These are phyloP conservation scores for Neomonachus schauinslandi DNA, from an alignment of 2,113 vertebrate genomes.

Conservation along the genomic window DNA sequence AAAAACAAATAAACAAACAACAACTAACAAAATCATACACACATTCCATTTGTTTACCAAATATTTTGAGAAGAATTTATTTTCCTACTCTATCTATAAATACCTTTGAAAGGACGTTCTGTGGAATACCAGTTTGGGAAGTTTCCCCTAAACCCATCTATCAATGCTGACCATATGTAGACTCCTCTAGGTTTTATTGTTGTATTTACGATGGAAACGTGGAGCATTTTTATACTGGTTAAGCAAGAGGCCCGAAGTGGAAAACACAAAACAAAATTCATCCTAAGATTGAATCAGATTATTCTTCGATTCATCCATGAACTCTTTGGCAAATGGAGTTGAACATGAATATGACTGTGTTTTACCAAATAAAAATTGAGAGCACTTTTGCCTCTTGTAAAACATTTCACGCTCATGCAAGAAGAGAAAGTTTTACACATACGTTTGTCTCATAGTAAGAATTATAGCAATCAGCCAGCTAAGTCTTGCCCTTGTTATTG, in stretches of 20 bases:
- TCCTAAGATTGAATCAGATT: background rate
- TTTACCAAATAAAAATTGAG: conserved; percentile 14
- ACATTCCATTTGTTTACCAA: background rate
- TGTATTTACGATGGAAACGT: background rate
- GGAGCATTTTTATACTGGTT: background rate
- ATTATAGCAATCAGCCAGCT: background rate
- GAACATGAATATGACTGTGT: background rate
- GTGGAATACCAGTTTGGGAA: background rate
- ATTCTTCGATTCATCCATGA: conserved; percentile 1
- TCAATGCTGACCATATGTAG: background rate
- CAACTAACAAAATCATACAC: background rate
- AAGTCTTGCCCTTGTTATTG: conserved; percentile 43
- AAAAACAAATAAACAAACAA: background rate
- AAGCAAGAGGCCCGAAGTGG: background rate
- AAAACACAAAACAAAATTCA: background rate
- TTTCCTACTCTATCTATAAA: background rate
- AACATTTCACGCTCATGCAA: background rate
- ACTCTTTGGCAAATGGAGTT: background rate
- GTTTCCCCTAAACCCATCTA: background rate
- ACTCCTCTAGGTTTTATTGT: background rate
- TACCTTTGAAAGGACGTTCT: background rate
- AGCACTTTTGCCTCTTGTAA: background rate
- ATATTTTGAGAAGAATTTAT: background rate
- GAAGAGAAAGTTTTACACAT: background rate
- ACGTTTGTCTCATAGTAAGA: background rate